Base-by-base conservation (phyloP, 2,888 invertebrate species). In the Anoplius nigerrimus region DNA sequence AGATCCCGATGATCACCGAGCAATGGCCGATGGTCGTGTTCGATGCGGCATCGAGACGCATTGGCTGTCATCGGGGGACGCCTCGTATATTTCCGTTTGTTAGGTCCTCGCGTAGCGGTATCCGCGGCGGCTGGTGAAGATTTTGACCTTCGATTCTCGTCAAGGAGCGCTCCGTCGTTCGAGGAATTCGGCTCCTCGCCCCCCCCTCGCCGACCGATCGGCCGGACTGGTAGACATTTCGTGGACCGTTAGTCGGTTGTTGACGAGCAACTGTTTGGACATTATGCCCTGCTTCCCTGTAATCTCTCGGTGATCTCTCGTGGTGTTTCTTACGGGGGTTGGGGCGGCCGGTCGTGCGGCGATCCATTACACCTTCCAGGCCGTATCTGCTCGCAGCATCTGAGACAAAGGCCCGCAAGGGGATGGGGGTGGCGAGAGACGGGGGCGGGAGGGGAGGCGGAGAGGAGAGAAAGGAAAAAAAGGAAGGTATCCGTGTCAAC, bases 211-310 rank as follows among this genome's bases (percentile, higher is more conserved):
- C 6, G 15, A 6, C 34, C 57, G 15, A 21, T 60, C 51, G 52
- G 22, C n/a, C 11, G 34, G n/a, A 71, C 58, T 67, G 73, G 67
- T 72, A 65, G 71, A 78, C 71, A 63, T 82, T 81, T 78, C 72
- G 71, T 73, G 72, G 75, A 76, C 77, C 82, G 80, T 83, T 84
- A 83, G 75, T 74, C 73, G 71, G 72, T 82, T 82, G 82, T 84
- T 84, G 84, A 85, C 83, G 85, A 85, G 82, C 83, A 84, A 84
- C 84, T 83, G 82, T 86, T 85, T 84, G 79, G 82, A 84, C 84
- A 82, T 85, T 80, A 84, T 85, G 83, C 81, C 78, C 80, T 78
- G 81, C 80, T 86, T 86, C 84, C 74, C 75, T 80, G 79, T 85
- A 86, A 86, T 86, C 86, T 78, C 69, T 16, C 15, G 60, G 71